Percentiles rank a stretch among this genome's conserved stretches.
Conservation (phyloP, 1,140 invertebrate genomes). For the Drosophila kurseongensis region DNA sequence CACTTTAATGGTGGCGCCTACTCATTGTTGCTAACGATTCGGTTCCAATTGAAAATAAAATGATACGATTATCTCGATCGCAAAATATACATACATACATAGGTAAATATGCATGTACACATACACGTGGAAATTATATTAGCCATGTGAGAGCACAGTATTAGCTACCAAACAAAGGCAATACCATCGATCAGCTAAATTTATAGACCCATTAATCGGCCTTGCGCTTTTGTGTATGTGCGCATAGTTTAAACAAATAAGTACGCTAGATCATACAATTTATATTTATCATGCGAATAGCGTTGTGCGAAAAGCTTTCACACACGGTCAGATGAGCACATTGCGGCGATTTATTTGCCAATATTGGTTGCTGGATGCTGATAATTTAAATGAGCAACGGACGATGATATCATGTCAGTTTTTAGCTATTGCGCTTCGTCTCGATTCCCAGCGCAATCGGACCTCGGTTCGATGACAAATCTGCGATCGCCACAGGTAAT, state of each 20-base stretch:
- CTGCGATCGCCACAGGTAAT: conserved; percentile 27
- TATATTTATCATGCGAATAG: conserved; percentile 43
- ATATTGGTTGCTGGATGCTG: conserved; percentile 43
- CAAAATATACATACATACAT: not conserved
- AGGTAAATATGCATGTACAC: not conserved
- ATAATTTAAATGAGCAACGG: conserved; percentile 27
- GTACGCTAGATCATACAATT: conserved; percentile 18
- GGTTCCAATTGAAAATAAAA: conserved; percentile 14
- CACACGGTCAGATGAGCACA: conserved; percentile 10
- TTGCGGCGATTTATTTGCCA: conserved; percentile 28
- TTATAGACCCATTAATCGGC: conserved; percentile 36
- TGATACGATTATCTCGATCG: conserved; percentile 5
- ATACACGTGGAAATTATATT: not conserved
- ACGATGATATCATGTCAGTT: conserved; percentile 43
- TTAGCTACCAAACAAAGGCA: conserved; percentile 14
- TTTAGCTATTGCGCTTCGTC: conserved; percentile 27
- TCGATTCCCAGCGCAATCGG: not conserved
- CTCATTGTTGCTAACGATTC: conserved; percentile 12
- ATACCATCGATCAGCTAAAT: conserved; percentile 28
- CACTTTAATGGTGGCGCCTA: conserved; percentile 22
- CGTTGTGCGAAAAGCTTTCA: conserved; percentile 35
- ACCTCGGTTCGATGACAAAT: conserved; percentile 21
- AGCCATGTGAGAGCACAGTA: not conserved
- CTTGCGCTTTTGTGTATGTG: conserved; percentile 27
- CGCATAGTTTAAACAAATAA: conserved; percentile 39